Evolutionary conservation across 2,888 invertebrate species (phyloP), one percentile per base, ranked within the genome.

Genomic region (Sinohyriopsis cumingii): DNA sequence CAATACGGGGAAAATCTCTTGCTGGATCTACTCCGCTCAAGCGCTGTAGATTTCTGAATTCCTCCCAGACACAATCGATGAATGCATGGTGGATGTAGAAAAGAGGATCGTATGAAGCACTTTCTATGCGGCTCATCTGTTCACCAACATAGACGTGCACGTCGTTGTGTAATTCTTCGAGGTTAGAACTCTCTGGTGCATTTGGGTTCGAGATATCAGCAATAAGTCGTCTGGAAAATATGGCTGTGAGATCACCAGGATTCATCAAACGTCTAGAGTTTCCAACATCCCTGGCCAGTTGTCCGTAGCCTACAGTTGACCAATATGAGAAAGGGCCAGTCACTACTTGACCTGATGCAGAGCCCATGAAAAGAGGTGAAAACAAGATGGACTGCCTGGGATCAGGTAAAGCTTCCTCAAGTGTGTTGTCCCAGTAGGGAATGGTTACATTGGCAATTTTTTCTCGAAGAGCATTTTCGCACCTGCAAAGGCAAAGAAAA

Each of bases 401-500:
- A 68, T 80, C 79, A 3, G 75, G 75, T 9, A 85, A 72, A n/a
- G 72, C 80, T 12, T 77, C 73, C 57, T 85, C 85, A 18, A 85
- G 72, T 5, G 82, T 81, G 57, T 80, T 82, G 67, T 86, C 85
- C 85, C 85, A 85, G 77, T 84, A 86, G 2, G 86, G 86, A 12
- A 86, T 65, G n/a, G 84, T 82, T 0, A 84, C 81, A 15, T 76
- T 78, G 1, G 82, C 79, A 20, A 82, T 79, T 55, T 83, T 80
- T 66, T 84, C 83, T 45, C 82, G 75, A 56, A 85, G 76, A 7
- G 85, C 86, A 56, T 83, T 80, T 68, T 86, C 86, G 65, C 77
- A 80, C 68, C 86, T 85, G 72, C 28, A 76, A 68, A 18, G 45
- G 15, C 61, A 33, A 68, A 60, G 56, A 9, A 59, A 65, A 12